Percentiles rank a stretch among this genome's conserved stretches.
phyloP scores from a whole-genome alignment of 1,140 invertebrate genomes.

The Ceratina calcarata region DNA sequence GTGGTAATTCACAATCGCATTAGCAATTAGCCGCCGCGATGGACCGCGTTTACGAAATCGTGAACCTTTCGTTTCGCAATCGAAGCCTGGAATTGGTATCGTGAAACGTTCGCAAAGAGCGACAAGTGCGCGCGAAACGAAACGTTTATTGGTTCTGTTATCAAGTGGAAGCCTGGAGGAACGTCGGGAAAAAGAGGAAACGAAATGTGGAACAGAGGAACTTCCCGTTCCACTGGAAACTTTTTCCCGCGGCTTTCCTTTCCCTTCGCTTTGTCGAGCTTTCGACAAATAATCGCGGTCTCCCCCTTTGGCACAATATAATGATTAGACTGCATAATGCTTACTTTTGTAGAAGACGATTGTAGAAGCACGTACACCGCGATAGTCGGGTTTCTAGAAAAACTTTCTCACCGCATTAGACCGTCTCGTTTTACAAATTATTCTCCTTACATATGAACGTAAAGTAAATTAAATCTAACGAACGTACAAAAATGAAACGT shows the following conservation, averaged over 20 bases:
- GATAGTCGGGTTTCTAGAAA: too few relatives aligned
- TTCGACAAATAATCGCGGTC: constrained; percentile 44
- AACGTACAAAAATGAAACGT: too few relatives aligned
- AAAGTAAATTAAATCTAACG: too few relatives aligned
- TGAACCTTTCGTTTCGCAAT: too few relatives aligned
- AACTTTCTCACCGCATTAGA: too few relatives aligned
- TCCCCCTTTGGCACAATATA: constrained; percentile 43
- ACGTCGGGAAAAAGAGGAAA: neutral
- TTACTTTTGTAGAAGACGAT: too few relatives aligned
- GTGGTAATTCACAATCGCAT: too few relatives aligned
- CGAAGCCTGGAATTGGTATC: neutral
- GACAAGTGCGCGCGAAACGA: neutral
- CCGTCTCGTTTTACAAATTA: too few relatives aligned
- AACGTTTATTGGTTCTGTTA: constrained; percentile 21
- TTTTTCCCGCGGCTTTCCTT: neutral
- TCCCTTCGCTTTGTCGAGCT: constrained; percentile 40
- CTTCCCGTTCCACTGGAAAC: constrained; percentile 14
- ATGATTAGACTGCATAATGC: constrained; percentile 16
- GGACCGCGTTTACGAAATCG: too few relatives aligned
- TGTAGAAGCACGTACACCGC: too few relatives aligned
- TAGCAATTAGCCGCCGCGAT: too few relatives aligned
- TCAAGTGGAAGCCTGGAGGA: neutral
- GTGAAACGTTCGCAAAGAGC: neutral
- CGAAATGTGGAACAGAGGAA: constrained; percentile 8
- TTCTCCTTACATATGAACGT: too few relatives aligned